A percentile compares a stretch with the other conserved stretches of the same genome.
Evolutionary conservation across 2,888 invertebrate genomes (phyloP).

Genomic region (Eupithecia exiguata): DNA sequence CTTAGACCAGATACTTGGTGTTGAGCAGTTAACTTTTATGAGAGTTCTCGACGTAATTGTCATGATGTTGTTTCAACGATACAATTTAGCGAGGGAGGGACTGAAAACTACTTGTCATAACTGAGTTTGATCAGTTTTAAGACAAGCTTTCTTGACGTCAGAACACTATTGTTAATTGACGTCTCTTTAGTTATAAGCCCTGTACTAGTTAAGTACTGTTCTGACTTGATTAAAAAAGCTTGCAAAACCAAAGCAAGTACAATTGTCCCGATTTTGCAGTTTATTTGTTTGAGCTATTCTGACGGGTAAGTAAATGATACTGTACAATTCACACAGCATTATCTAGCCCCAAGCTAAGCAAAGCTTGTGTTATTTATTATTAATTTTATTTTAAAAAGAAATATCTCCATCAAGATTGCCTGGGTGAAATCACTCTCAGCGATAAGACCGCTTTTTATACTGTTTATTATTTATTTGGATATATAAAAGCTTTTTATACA

Average conservation of each 20-base stretch:
- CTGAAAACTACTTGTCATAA: slow-evolving; percentile 42
- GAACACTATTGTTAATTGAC: not conserved
- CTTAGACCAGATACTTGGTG: slow-evolving; percentile 33
- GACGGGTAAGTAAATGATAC: not conserved
- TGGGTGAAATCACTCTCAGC: too few relatives aligned
- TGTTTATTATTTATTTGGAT: too few relatives aligned
- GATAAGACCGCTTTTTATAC: too few relatives aligned
- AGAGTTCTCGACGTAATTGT: slow-evolving; percentile 43
- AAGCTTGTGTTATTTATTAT: too few relatives aligned
- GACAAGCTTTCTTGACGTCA: not conserved
- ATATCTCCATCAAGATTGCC: too few relatives aligned
- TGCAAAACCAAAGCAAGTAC: not conserved
- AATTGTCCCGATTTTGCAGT: not conserved
- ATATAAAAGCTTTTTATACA: too few relatives aligned
- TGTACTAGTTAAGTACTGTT: not conserved
- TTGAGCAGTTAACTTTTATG: slow-evolving; percentile 49
- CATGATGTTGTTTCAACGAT: slow-evolving; percentile 41
- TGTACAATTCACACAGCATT: too few relatives aligned
- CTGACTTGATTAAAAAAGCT: not conserved
- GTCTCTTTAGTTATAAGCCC: not conserved
- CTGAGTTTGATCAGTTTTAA: not conserved
- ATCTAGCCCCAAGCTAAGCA: too few relatives aligned
- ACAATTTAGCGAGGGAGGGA: slow-evolving; percentile 43
- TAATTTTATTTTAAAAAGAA: too few relatives aligned
- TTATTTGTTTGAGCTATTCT: not conserved